Evolutionary conservation across 2,888 invertebrate genomes (phyloP).

Genomic region (Megamerina dolium): DNA sequence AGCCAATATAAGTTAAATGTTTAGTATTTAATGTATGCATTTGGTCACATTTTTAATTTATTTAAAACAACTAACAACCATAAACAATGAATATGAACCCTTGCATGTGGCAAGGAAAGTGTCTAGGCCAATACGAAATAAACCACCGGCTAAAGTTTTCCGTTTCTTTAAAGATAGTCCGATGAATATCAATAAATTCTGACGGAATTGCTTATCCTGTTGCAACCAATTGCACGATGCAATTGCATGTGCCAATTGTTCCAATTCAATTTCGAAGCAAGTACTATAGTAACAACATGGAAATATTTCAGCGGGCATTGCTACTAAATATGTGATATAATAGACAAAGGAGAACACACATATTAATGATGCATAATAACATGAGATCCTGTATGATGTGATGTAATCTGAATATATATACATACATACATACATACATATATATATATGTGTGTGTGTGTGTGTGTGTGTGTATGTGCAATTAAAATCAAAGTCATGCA

Average conservation of each 20-base stretch:
- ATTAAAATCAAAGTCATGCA: neutral
- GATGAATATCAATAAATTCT: conserved; percentile 16
- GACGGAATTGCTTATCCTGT: conserved; percentile 15
- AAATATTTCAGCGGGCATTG: conserved; percentile 17
- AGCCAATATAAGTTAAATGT: too few relatives aligned
- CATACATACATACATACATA: neutral
- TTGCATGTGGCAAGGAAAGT: conserved; percentile 17
- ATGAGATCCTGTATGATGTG: too few relatives aligned
- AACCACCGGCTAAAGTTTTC: conserved; percentile 13
- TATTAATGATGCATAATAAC: too few relatives aligned
- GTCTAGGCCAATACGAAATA: conserved; percentile 18
- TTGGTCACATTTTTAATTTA: neutral
- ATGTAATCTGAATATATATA: too few relatives aligned
- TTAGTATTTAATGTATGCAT: too few relatives aligned
- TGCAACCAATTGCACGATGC: conserved; percentile 20
- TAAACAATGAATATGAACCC: conserved; percentile 19
- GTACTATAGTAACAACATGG: conserved; percentile 21
- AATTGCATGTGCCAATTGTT: conserved; percentile 16
- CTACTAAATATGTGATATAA: conserved; percentile 14
- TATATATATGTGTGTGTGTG: neutral
- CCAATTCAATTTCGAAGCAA: conserved; percentile 16
- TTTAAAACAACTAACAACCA: conserved; percentile 15
- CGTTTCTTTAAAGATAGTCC: conserved; percentile 10
- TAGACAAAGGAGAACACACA: conserved; percentile 11
- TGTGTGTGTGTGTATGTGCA: conserved; percentile 1